Base-by-base conservation (phyloP, 2,888 invertebrate genomes). In the Masnerella sp. region DNA sequence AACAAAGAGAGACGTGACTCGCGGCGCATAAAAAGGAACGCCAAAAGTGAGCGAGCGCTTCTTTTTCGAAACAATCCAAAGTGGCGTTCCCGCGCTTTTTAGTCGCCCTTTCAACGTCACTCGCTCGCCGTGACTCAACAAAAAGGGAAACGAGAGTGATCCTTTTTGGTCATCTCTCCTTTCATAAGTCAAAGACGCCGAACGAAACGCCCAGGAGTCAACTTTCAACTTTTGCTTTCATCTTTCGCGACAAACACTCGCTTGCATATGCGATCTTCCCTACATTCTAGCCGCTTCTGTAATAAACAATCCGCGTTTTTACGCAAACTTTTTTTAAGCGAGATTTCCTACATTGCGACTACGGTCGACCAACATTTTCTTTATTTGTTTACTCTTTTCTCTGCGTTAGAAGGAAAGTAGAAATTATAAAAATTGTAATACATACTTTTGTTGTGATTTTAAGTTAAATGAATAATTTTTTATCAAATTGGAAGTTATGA, bases 181-280 rank as follows among this genome's bases (percentile, higher is more conserved):
- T 68, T 68, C 68, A 59, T 45, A 47, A 67, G 58, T 67, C 47
- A 56, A 67, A 59, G 68, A 68, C 38, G 68, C 59, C 68, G 59
- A 68, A 59, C 51, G 36, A 59, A 51, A 68, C 68, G 59, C 51
- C 68, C 59, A 45, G 68, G 58, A 68, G 58, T 68, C 43, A 68
- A 68, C 59, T 59, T 68, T 68, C 67, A 67, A 67, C 67, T 67
- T 67, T 67, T 67, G 68, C 68, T 68, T 68, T 68, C 68, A 68
- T 68, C 68, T 68, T 52, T 42, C 30, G 42, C 59, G 56, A 52
- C 68, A 59, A 36, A 52, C 73, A 36, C 40, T 14, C 49, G 32
- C 34, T 18, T 45, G 52, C 54, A 56, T 65, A 59, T 34, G 38
- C 40, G 56, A 51, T 58, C n/a, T n/a, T n/a, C n/a, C n/a, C n/a